A percentile compares a stretch with the other conserved stretches of the same genome.
These are phyloP conservation scores for Cephus rjabovi DNA, from an alignment of 2,888 invertebrate genomes.

Conservation along the genomic window DNA sequence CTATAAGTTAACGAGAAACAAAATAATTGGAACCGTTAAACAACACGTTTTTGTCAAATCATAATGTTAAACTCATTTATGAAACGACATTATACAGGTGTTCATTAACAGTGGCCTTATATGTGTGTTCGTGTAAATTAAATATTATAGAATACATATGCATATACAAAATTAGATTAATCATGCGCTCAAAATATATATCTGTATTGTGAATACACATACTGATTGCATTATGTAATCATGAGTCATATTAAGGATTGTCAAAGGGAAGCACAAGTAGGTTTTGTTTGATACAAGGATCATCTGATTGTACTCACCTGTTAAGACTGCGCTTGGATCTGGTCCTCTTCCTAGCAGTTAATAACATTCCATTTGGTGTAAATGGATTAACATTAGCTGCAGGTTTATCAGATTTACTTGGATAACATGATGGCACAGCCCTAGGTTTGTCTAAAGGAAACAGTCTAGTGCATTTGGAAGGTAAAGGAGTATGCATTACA, in stretches of 20 bases:
- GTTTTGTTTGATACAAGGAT: neutral
- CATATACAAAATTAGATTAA: neutral
- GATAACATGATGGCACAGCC: slow-evolving; percentile 60
- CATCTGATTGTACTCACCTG: slow-evolving; percentile 42
- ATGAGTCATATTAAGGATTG: neutral
- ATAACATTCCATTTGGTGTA: slow-evolving; percentile 79
- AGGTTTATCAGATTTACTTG: slow-evolving; percentile 68
- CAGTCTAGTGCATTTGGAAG: slow-evolving; percentile 62
- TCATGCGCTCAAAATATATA: neutral
- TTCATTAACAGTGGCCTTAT: neutral
- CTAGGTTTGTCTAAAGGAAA: slow-evolving; percentile 65
- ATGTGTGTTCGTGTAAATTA: neutral
- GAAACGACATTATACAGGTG: neutral
- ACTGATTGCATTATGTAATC: neutral
- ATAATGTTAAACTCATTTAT: neutral
- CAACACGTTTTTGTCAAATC: neutral
- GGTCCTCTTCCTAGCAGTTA: slow-evolving; percentile 77
- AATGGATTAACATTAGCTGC: slow-evolving; percentile 88
- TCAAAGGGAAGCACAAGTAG: neutral
- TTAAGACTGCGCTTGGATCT: slow-evolving; percentile 71
- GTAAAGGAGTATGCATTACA: slow-evolving; percentile 71
- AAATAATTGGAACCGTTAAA: neutral
- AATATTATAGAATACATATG: neutral
- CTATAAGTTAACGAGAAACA: neutral
- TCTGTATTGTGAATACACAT: neutral